phyloP scores from a whole-genome alignment of 2,888 invertebrate species.

The Sphaerophoria taeniata region DNA sequence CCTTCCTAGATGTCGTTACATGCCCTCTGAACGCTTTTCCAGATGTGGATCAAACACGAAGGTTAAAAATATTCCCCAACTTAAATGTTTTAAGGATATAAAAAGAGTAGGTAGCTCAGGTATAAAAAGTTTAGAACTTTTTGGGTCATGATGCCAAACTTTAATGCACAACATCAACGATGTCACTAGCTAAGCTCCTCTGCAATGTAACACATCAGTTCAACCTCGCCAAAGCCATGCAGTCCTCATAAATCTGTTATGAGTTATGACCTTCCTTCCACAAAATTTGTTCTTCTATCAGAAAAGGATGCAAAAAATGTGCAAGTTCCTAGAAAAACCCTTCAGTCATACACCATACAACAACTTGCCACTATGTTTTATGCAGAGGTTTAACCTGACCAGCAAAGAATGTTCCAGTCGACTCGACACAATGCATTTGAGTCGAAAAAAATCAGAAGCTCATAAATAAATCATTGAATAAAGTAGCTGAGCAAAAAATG shows the following conservation, averaged over 20 bases:
- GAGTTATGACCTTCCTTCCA: slow-evolving; percentile 35
- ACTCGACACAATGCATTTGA: not conserved
- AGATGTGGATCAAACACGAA: no score
- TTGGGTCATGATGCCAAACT: no score
- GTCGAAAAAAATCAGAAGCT: slow-evolving; percentile 12
- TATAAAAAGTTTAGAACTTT: no score
- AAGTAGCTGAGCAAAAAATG: slow-evolving; percentile 60
- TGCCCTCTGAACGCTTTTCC: no score
- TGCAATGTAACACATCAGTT: no score
- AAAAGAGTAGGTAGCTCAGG: no score
- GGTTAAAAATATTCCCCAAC: no score
- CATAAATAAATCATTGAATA: slow-evolving; percentile 59
- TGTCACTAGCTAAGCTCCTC: no score
- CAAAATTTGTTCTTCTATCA: slow-evolving; percentile 17
- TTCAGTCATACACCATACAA: not conserved
- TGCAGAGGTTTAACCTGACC: not conserved
- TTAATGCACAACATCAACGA: no score
- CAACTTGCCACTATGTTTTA: slow-evolving; percentile 5
- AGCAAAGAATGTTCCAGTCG: not conserved
- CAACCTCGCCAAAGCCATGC: no score
- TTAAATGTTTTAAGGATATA: no score
- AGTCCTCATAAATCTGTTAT: slow-evolving; percentile 54
- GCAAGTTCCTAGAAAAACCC: not conserved
- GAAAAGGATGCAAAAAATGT: not conserved
- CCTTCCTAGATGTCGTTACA: no score